Conservation (phyloP, 2,888 invertebrate species). For the Danaus chrysippus region DNA sequence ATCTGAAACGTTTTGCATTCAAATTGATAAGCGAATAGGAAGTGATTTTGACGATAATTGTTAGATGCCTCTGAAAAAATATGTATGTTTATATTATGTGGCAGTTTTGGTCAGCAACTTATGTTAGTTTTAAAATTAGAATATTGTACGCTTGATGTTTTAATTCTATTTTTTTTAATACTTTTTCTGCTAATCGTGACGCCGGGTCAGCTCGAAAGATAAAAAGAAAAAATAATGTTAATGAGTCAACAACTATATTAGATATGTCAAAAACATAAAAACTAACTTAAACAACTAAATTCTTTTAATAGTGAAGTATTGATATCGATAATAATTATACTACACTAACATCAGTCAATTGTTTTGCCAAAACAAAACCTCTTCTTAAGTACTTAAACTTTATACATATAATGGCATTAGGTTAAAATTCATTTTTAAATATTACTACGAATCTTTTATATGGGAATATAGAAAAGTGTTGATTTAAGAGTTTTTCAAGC, state of each 20-base stretch:
- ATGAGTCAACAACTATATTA: background rate
- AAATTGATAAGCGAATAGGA: too few species aligned
- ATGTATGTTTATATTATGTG: too few species aligned
- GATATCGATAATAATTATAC: constrained; percentile 1
- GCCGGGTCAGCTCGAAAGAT: background rate
- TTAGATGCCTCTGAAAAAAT: too few species aligned
- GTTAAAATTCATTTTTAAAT: background rate
- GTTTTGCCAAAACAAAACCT: background rate
- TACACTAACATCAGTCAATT: background rate
- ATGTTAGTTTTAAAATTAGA: too few species aligned
- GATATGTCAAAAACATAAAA: background rate
- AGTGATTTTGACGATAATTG: too few species aligned
- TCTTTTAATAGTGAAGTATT: background rate
- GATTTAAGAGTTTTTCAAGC: background rate
- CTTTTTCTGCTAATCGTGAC: background rate
- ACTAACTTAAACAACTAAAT: background rate
- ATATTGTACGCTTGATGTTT: background rate
- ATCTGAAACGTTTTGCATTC: too few species aligned
- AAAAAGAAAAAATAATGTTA: background rate
- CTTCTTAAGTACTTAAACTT: background rate
- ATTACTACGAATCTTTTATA: background rate
- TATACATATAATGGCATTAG: background rate
- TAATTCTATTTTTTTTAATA: too few species aligned
- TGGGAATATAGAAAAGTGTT: background rate
- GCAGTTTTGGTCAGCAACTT: too few species aligned